Conservation (phyloP, 2,113 vertebrate genomes). For the human region GRCh38 chr7:108121001-108121500, state of each 20-base stretch:
- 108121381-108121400: not conserved
- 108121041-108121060: not conserved
- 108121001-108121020: constrained; percentile 6
- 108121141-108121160: constrained; percentile 9
- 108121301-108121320: not conserved
- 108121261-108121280: not conserved
- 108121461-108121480: not conserved
- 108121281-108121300: not conserved
- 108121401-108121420: not conserved
- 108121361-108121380: not conserved
- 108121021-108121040: not conserved
- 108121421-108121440: not conserved
- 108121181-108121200: too few relatives aligned
- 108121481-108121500: too few relatives aligned
- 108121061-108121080: not conserved
- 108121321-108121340: not conserved
- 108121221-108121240: constrained; percentile 1
- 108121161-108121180: not conserved
- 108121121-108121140: not conserved
- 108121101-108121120: not conserved
- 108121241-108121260: constrained; percentile 29
- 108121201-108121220: too few relatives aligned
- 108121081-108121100: not conserved
- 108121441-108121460: not conserved
- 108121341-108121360: not conserved